Evolutionary conservation across 2,797 vertebrate species (phyloP).

Genomic region (Schizothorax lantsangensis): DNA sequence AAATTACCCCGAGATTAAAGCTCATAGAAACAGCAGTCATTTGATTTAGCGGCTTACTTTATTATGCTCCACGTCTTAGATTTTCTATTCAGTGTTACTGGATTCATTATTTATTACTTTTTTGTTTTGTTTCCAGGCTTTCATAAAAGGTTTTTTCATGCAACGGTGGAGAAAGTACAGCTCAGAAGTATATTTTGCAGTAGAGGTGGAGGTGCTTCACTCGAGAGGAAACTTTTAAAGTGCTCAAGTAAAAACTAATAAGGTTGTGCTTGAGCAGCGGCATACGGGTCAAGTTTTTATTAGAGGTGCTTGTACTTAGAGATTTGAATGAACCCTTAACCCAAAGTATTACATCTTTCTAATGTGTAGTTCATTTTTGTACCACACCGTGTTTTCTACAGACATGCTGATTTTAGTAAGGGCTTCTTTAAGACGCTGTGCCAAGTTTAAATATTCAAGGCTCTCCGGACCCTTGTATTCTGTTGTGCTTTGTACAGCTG

Average conservation of each 20-base stretch:
- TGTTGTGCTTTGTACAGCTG: not conserved
- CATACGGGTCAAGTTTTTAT: not conserved
- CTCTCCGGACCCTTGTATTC: not conserved
- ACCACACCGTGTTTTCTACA: not conserved
- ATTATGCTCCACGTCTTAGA: conserved; percentile 29
- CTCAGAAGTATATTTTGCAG: not conserved
- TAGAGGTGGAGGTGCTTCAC: not conserved
- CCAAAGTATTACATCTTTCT: not conserved
- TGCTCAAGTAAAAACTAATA: conserved; percentile 18
- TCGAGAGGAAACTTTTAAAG: conserved; percentile 15
- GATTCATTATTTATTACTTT: conserved; percentile 33
- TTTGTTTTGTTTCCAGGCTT: conserved; percentile 20
- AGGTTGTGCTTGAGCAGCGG: not conserved
- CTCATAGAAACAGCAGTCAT: conserved; percentile 32
- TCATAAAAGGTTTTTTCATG: conserved; percentile 23
- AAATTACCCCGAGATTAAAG: conserved; percentile 42
- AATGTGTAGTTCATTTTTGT: not conserved
- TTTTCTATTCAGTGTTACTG: not conserved
- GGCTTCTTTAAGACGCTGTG: not conserved
- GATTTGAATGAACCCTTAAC: not conserved
- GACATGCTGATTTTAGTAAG: not conserved
- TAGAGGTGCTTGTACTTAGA: not conserved
- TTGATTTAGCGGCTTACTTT: conserved; percentile 38
- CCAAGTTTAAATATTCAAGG: not conserved
- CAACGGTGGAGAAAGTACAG: conserved; percentile 6